Percentiles rank a stretch among this genome's conserved stretches.
phyloP scores from a whole-genome alignment of 1,140 invertebrate genomes.

The Hylaeus volcanicus region DNA sequence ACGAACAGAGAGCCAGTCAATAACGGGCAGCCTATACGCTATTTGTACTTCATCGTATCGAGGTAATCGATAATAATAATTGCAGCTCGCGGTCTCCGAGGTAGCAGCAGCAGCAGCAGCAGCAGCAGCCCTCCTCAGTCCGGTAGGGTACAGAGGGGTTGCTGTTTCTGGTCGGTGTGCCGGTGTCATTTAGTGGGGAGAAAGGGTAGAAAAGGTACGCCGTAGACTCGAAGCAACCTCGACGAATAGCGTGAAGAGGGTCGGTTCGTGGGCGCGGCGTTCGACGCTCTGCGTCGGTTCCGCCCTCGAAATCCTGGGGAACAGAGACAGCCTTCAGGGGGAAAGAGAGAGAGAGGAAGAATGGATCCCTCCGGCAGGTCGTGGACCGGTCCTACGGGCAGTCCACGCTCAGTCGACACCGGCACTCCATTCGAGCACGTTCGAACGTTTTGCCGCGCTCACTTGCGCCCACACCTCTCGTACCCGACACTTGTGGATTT shows the following conservation, averaged over 20 bases:
- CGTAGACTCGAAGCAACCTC: neutral
- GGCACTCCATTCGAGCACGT: slow-evolving; percentile 48
- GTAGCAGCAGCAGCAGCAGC: slow-evolving; percentile 18
- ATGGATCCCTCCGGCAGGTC: slow-evolving; percentile 22
- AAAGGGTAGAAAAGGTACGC: slow-evolving; percentile 37
- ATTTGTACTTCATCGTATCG: slow-evolving; percentile 68
- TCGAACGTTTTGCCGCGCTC: slow-evolving; percentile 21
- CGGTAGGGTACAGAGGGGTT: slow-evolving; percentile 36
- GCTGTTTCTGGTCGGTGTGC: slow-evolving; percentile 20
- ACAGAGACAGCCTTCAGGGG: neutral
- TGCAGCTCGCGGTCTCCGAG: slow-evolving; percentile 55
- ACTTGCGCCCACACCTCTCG: neutral
- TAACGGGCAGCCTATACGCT: slow-evolving; percentile 64
- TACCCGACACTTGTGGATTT: too few species aligned
- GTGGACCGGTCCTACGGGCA: slow-evolving; percentile 29
- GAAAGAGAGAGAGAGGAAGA: slow-evolving; percentile 28
- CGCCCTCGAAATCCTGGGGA: slow-evolving; percentile 35
- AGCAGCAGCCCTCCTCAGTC: slow-evolving; percentile 33
- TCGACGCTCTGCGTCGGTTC: slow-evolving; percentile 36
- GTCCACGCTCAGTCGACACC: slow-evolving; percentile 48
- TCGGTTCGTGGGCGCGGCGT: slow-evolving; percentile 42
- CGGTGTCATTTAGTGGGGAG: slow-evolving; percentile 38
- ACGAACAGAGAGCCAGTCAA: slow-evolving; percentile 59
- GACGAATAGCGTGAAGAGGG: slow-evolving; percentile 46
- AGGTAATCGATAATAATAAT: slow-evolving; percentile 74